Evolutionary conservation across 2,888 invertebrate species (phyloP), one percentile per base, ranked within the genome.

Genomic region (Pseudococcus jackbeardsleyi): DNA sequence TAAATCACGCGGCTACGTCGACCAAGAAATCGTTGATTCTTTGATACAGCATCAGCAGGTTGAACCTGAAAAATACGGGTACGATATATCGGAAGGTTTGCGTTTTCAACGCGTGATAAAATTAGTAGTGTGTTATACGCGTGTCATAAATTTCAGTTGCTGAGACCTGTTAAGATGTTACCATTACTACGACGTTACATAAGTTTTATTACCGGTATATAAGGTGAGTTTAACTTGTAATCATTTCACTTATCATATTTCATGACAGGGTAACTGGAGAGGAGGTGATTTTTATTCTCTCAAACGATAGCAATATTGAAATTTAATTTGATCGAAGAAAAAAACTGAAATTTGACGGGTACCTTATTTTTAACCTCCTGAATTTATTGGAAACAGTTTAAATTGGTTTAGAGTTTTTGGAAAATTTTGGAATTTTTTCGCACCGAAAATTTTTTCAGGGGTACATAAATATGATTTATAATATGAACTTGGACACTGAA

Each of bases 121-220:
- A 79, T 79, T 79, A 79, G 72, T 79, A 46, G 42, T 19, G 79
- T 42, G 79, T 42, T 77, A 79, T 79, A 82, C 19, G 79, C 19
- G 17, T 82, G 79, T 82, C 79, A 46, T 82, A 82, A 82, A 82
- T 82, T 82, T 82, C 79, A 82, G 79, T 19, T 82, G 79, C 46
- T 46, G 79, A 82, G 79, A 82, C 79, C 46, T 82, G 79, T 82
- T 46, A 82, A 82, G 79, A 82, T 46, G 79, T 82, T 82, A 46
- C 42, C 46, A 82, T 79, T 79, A 82, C 79, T 42, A 22, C 12
- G 19, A 11, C 46, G 79, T 82, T 82, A 82, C 46, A 46, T 82
- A 82, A 82, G 79, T 82, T 82, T 82, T 82, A 82, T 82, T 19
- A 46, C 79, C 15, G 5, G 46, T 82, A 42, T 42, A 82, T 42